These are phyloP conservation scores for Taenioides sp. DNA, from an alignment of 2,797 vertebrate species.

Conservation along the genomic window DNA sequence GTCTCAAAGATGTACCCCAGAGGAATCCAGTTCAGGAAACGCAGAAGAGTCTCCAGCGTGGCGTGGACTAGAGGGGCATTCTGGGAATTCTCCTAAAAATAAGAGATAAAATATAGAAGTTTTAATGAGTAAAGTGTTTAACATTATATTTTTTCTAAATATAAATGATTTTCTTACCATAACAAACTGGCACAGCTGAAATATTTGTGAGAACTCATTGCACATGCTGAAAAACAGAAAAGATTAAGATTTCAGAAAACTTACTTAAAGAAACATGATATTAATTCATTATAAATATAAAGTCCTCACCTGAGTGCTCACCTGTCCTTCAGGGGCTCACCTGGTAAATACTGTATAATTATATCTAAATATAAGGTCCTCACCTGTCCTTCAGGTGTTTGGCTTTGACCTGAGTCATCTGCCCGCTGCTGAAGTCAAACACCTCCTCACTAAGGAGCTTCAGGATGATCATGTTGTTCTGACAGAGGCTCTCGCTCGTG, in stretches of 20 bases:
- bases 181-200: slow-evolving; percentile 98
- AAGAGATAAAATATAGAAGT: slow-evolving; percentile 10
- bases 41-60: slow-evolving; percentile 93
- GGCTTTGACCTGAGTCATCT: slow-evolving; percentile 99
- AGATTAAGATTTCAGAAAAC: neutral
- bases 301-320: no score
- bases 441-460: slow-evolving; percentile 98
- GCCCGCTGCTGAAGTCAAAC: slow-evolving; percentile 98
- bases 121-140: neutral
- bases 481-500: slow-evolving; percentile 97
- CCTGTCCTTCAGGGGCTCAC: no score
- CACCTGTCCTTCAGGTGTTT: slow-evolving; percentile 99
- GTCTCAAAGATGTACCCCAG: slow-evolving; percentile 98
- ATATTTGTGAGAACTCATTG: slow-evolving; percentile 98
- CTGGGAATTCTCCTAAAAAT: slow-evolving; percentile 94
- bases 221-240: slow-evolving; percentile 86
- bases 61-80: slow-evolving; percentile 97
- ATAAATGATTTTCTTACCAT: slow-evolving; percentile 81
- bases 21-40: slow-evolving; percentile 98
- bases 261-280: no score
- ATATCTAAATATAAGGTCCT: neutral
- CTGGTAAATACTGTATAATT: no score
- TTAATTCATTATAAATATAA: no score
- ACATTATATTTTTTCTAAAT: neutral
- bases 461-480: slow-evolving; percentile 99